Percentiles rank a stretch among this genome's conserved stretches.
Conservation (phyloP, 2,888 invertebrate species). For the Amphipoea oculea region DNA sequence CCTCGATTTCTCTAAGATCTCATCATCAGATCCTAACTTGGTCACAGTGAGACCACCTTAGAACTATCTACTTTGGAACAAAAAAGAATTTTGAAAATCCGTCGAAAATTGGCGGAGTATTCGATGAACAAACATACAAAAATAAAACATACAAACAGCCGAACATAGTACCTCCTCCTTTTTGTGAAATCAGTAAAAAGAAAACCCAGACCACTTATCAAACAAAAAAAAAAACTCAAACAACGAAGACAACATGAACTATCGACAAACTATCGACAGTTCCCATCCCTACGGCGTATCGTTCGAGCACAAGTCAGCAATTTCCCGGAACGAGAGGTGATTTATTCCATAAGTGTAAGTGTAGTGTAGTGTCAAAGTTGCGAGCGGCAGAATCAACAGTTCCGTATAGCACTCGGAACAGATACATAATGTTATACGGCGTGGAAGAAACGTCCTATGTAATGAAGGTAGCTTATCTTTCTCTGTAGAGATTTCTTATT, state of each 20-base stretch:
- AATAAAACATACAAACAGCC: too few relatives aligned
- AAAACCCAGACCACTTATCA: constrained; percentile 1
- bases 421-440: neutral
- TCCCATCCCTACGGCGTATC: constrained; percentile 65
- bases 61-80: too few relatives aligned
- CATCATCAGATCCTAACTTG: too few relatives aligned
- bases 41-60: too few relatives aligned
- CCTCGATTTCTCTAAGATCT: too few relatives aligned
- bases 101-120: too few relatives aligned
- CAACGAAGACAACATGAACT: constrained; percentile 25
- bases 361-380: constrained; percentile 72
- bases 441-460: neutral
- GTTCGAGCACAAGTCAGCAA: constrained; percentile 80
- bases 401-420: constrained; percentile 35
- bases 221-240: constrained; percentile 23
- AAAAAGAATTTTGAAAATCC: too few relatives aligned
- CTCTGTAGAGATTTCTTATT: neutral
- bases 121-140: too few relatives aligned
- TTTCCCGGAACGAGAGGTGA: constrained; percentile 82
- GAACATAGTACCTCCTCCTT: too few relatives aligned
- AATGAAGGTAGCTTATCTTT: neutral
- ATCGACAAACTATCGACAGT: constrained; percentile 51
- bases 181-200: too few relatives aligned
- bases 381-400: constrained; percentile 65
- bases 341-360: constrained; percentile 82